These are phyloP conservation scores for Hydractinia symbiolongicarpus DNA, from an alignment of 30 jellyfish, hydroid and myxozoan genomes.

Conservation along the genomic window DNA sequence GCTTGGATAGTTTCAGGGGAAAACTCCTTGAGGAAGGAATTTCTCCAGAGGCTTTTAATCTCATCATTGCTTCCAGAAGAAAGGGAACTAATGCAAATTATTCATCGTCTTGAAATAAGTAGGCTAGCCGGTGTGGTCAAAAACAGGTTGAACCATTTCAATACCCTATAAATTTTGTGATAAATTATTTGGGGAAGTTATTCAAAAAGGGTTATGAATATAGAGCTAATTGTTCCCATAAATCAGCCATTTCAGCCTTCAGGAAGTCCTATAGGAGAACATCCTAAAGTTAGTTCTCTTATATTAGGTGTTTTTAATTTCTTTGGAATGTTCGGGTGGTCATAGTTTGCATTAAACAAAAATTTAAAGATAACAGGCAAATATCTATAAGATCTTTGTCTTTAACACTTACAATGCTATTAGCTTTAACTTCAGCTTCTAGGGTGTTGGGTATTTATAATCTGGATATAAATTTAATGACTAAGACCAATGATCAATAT, in stretches of 20 bases:
- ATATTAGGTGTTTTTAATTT: constrained; percentile 19
- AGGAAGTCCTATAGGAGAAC: constrained; percentile 18
- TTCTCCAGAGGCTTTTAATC: constrained; percentile 27
- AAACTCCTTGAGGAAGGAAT: constrained; percentile 23
- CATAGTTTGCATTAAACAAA: not conserved
- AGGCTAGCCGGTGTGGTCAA: constrained; percentile 47
- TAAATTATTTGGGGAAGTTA: constrained; percentile 18
- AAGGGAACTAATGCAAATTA: constrained; percentile 43
- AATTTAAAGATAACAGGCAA: not conserved
- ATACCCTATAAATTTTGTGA: constrained; percentile 12
- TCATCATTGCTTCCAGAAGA: constrained; percentile 38
- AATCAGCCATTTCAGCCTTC: not conserved
- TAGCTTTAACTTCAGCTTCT: constrained; percentile 21
- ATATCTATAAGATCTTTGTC: constrained; percentile 13
- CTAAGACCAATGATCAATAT: not conserved
- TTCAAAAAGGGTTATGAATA: not conserved
- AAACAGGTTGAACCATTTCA: constrained; percentile 34
- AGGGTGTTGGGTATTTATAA: constrained; percentile 8
- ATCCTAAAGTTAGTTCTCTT: constrained; percentile 29
- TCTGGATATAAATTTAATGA: not conserved
- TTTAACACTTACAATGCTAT: not conserved
- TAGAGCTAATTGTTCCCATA: too few species aligned
- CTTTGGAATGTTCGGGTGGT: constrained; percentile 24
- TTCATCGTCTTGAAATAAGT: constrained; percentile 32
- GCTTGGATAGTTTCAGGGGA: constrained; percentile 47